Conservation (phyloP, 2,113 vertebrate species). For the Caretta caretta region DNA sequence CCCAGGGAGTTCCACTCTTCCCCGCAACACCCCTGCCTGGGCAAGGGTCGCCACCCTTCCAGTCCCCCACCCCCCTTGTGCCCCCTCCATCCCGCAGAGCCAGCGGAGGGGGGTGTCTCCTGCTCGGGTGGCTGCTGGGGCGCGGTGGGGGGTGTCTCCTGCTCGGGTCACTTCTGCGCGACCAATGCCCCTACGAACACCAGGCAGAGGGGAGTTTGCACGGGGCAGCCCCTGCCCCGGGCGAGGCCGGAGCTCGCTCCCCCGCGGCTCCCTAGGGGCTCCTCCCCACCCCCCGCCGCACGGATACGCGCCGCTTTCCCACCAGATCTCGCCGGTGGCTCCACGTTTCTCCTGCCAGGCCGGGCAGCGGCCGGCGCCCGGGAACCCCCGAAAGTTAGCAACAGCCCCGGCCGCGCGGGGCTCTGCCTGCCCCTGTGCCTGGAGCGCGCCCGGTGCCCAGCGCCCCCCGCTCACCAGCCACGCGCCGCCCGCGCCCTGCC, state of each 20-base stretch:
- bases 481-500: neutral
- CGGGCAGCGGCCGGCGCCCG: neutral
- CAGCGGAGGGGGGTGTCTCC: neutral
- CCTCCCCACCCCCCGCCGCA: neutral
- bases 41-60: neutral
- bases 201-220: neutral
- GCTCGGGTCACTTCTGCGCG: neutral
- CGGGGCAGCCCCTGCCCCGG: neutral
- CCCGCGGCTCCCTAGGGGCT: neutral
- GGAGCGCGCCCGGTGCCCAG: too few species aligned
- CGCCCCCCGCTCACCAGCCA: neutral
- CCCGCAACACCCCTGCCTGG: neutral
- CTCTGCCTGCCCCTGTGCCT: too few species aligned
- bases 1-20: too few species aligned
- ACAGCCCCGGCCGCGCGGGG: neutral
- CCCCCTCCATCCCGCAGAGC: accelerated
- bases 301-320: neutral
- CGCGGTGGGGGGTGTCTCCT: neutral
- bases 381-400: neutral
- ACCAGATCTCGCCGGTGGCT: too few species aligned
- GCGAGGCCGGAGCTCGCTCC: too few species aligned
- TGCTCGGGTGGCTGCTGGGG: neutral
- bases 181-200: neutral
- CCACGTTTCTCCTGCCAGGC: too few species aligned
- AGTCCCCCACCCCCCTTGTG: too few species aligned